Percentiles rank a stretch among this genome's conserved stretches.
Conservation (phyloP, 2,888 invertebrate genomes). For the Microctonus aethiopoides region DNA sequence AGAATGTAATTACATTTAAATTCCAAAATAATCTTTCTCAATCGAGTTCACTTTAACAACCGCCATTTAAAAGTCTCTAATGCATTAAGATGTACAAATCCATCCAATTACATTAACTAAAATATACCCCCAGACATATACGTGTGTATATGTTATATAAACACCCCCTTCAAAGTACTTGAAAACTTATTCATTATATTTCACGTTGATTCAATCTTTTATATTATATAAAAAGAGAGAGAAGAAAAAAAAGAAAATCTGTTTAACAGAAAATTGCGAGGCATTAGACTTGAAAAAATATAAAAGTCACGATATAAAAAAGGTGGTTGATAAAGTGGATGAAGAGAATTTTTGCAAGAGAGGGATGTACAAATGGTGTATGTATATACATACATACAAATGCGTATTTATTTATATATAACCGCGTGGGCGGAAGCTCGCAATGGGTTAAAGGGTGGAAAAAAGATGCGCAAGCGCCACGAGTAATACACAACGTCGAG, state of each 20-base stretch:
- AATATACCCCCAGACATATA: background rate
- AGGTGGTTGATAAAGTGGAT: background rate
- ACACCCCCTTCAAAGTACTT: background rate
- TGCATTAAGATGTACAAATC: background rate
- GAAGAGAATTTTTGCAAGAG: background rate
- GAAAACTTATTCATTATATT: background rate
- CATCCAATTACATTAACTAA: background rate
- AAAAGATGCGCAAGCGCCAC: constrained; percentile 25
- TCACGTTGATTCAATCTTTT: too few species aligned
- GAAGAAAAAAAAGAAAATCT: background rate
- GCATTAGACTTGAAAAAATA: background rate
- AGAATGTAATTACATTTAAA: background rate
- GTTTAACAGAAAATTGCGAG: background rate
- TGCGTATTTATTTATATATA: background rate
- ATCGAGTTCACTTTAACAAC: background rate
- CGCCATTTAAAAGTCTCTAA: background rate
- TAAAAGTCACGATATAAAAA: background rate
- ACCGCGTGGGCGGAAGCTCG: constrained; percentile 22
- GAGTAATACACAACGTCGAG: background rate
- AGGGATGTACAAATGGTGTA: background rate
- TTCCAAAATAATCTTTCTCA: background rate
- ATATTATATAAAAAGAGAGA: background rate
- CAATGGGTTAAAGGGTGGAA: constrained; percentile 15
- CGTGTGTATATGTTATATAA: too few species aligned
- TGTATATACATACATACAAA: background rate